Percentiles rank a stretch among this genome's conserved stretches.
Evolutionary conservation across 2,797 vertebrate species (phyloP).

Genomic region (Manis crassicaudata): DNA sequence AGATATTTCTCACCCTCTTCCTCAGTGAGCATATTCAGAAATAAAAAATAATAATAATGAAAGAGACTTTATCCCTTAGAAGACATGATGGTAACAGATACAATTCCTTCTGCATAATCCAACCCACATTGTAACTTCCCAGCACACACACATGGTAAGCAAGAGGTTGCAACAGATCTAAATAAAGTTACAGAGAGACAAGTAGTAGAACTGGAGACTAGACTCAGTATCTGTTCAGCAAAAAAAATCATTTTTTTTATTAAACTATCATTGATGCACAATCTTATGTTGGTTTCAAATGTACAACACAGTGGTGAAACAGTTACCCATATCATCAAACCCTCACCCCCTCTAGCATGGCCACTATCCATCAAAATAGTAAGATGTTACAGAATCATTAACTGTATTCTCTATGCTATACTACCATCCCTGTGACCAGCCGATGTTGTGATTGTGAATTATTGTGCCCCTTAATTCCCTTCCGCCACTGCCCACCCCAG

Average conservation of each 20-base stretch:
- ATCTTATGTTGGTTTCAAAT: too few species aligned
- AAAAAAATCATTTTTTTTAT: not conserved
- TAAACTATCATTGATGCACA: too few species aligned
- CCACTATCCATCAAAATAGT: too few species aligned
- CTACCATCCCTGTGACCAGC: too few species aligned
- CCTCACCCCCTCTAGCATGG: too few species aligned
- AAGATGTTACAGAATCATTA: too few species aligned
- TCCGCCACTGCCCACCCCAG: too few species aligned
- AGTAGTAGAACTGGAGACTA: not conserved
- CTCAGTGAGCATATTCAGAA: slow-evolving; percentile 3
- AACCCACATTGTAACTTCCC: not conserved
- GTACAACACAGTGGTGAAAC: too few species aligned
- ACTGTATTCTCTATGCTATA: too few species aligned
- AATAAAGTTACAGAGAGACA: not conserved
- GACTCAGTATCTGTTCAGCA: not conserved
- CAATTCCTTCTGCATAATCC: not conserved
- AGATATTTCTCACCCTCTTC: not conserved
- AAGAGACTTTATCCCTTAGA: not conserved
- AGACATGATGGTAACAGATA: not conserved
- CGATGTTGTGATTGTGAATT: too few species aligned
- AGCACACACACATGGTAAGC: not conserved
- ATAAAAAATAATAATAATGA: not conserved
- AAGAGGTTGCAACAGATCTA: not conserved
- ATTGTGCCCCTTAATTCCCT: too few species aligned
- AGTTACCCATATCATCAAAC: too few species aligned